Conservation (phyloP, 2,113 vertebrate genomes). For the Elephantulus edwardii region DNA sequence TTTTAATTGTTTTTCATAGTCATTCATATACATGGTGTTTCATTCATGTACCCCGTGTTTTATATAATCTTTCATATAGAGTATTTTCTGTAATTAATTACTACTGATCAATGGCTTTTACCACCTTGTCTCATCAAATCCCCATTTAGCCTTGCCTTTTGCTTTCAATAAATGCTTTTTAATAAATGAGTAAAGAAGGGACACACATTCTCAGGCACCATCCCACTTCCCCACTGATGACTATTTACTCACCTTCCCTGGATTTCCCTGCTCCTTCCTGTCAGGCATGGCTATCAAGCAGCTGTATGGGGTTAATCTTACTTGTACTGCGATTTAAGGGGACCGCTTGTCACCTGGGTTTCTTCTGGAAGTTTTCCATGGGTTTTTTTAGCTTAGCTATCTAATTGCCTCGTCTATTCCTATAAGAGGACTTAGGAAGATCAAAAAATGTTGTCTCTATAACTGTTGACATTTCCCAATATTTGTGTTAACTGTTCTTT, state of each 20-base stretch:
- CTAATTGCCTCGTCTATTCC: neutral
- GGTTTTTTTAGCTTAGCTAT: conserved; percentile 12
- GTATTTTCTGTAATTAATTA: too few species aligned
- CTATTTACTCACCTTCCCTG: accelerated
- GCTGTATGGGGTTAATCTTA: neutral
- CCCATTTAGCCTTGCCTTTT: too few species aligned
- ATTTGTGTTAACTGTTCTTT: neutral
- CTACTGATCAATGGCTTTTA: too few species aligned
- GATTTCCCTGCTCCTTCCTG: neutral
- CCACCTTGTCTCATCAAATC: too few species aligned
- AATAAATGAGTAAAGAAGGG: neutral
- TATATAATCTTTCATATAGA: too few species aligned
- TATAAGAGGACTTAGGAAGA: neutral
- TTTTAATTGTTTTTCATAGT: too few species aligned
- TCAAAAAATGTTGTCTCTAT: neutral
- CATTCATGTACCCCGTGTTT: too few species aligned
- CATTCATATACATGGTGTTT: too few species aligned
- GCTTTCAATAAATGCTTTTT: neutral
- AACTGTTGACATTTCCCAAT: neutral
- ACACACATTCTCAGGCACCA: neutral
- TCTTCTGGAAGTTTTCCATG: neutral
- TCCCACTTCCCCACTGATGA: neutral
- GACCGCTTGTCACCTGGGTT: neutral
- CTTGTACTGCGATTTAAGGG: neutral
- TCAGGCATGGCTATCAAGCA: accelerated